phyloP scores from a whole-genome alignment of 2,797 vertebrate species.

The Macroramphosus scolopax region DNA sequence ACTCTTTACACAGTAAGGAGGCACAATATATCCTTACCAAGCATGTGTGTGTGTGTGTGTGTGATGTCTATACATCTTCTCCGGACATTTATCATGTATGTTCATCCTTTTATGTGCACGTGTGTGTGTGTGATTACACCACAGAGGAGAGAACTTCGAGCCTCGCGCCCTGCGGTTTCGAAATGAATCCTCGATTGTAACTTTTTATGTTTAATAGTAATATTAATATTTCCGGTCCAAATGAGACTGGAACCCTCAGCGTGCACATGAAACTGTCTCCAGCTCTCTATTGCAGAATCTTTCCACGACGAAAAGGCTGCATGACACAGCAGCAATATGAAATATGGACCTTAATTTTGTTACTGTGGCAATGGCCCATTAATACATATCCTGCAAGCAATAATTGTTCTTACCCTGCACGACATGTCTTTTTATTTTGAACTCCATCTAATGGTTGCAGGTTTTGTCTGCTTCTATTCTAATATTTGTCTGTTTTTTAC shows the following conservation, averaged over 20 bases:
- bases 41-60: slow-evolving; percentile 28
- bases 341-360: slow-evolving; percentile 53
- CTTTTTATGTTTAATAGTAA: slow-evolving; percentile 28
- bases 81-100: slow-evolving; percentile 21
- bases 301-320: slow-evolving; percentile 43
- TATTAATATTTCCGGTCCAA: slow-evolving; percentile 22
- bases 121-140: slow-evolving; percentile 4
- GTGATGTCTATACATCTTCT: slow-evolving; percentile 17
- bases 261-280: slow-evolving; percentile 38
- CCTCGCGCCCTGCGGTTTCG: slow-evolving; percentile 4
- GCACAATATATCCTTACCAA: slow-evolving; percentile 26
- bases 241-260: slow-evolving; percentile 17
- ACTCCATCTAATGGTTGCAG: slow-evolving; percentile 5
- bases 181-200: slow-evolving; percentile 6
- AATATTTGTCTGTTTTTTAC: slow-evolving; percentile 2
- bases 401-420: slow-evolving; percentile 25
- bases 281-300: slow-evolving; percentile 44
- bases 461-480: background rate
- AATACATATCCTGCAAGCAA: slow-evolving; percentile 36
- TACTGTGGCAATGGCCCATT: slow-evolving; percentile 44
- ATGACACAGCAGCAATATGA: slow-evolving; percentile 63
- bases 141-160: background rate
- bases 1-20: slow-evolving; percentile 42
- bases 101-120: slow-evolving; percentile 17
- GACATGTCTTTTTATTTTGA: slow-evolving; percentile 11